These are phyloP conservation scores for Zoroaster sp. DNA, from an alignment of 53 echinoderm and acorn worm species.

Conservation along the genomic window DNA sequence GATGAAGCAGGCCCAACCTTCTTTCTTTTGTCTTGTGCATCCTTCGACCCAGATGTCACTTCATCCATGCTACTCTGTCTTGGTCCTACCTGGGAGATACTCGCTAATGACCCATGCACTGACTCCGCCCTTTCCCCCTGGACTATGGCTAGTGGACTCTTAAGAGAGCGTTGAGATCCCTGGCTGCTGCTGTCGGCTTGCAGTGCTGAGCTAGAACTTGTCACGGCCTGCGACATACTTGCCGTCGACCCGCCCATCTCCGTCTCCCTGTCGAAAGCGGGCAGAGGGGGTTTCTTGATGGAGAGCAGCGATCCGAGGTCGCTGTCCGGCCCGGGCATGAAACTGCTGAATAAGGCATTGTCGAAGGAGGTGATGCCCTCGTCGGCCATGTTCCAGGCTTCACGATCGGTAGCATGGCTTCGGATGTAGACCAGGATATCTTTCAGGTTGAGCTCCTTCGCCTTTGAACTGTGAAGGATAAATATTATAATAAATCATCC, in stretches of 20 bases:
- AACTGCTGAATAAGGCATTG: slow-evolving; percentile 39
- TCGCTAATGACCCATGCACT: too few species aligned
- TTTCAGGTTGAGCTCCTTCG: slow-evolving; percentile 81
- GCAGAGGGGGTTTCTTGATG: slow-evolving; percentile 63
- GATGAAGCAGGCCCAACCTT: background rate
- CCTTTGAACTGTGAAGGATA: slow-evolving; percentile 67
- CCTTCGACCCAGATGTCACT: background rate
- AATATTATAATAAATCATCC: too few species aligned
- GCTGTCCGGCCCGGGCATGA: slow-evolving; percentile 35
- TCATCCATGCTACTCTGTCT: too few species aligned
- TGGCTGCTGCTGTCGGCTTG: background rate
- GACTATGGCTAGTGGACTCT: background rate
- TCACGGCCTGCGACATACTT: background rate
- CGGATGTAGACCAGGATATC: slow-evolving; percentile 81
- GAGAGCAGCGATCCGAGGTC: slow-evolving; percentile 43
- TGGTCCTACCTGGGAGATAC: too few species aligned
- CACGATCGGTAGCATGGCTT: slow-evolving; percentile 73
- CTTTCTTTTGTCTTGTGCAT: background rate
- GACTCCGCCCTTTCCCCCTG: background rate
- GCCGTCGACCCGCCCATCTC: background rate
- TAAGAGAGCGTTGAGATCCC: background rate
- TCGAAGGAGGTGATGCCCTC: slow-evolving; percentile 81
- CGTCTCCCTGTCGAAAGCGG: slow-evolving; percentile 29
- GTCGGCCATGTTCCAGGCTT: slow-evolving; percentile 99
- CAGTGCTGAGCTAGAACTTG: background rate